These are phyloP conservation scores for Muschampia plurimacula DNA, from an alignment of 2,888 invertebrate genomes.

Conservation along the genomic window DNA sequence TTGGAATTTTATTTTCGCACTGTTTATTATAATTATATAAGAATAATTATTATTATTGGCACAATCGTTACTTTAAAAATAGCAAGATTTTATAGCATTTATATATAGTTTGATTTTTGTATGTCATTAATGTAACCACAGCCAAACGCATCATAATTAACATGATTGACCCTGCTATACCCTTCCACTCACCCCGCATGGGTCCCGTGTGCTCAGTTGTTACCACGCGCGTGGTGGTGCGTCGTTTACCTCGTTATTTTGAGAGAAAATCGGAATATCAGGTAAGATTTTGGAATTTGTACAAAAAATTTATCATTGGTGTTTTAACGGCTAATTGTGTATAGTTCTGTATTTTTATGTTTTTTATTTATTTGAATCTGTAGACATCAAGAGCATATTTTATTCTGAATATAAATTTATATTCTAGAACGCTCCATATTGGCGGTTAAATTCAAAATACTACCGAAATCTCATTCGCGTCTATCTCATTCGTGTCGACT, in stretches of 20 bases:
- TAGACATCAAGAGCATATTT: not conserved
- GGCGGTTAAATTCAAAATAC: not conserved
- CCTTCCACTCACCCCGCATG: not conserved
- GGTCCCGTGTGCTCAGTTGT: not conserved
- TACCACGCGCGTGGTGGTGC: not conserved
- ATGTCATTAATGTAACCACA: not conserved
- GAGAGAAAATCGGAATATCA: not conserved
- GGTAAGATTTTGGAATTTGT: not conserved
- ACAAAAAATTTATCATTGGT: not conserved
- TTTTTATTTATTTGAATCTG: not conserved
- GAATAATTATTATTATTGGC: not conserved
- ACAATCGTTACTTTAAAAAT: not conserved
- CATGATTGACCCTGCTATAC: not conserved
- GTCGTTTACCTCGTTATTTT: not conserved
- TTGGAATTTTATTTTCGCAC: constrained; percentile 2
- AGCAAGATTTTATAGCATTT: not conserved
- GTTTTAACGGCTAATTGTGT: not conserved
- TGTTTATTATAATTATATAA: not conserved
- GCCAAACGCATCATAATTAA: not conserved
- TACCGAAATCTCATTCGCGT: not conserved
- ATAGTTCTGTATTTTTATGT: not conserved
- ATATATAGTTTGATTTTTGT: not conserved
- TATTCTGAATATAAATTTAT: not conserved
- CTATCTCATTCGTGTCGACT: not conserved
- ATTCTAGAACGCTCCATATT: not conserved